Evolutionary conservation across 1,140 invertebrate genomes (phyloP).

Genomic region (Drosophila lacertosa): DNA sequence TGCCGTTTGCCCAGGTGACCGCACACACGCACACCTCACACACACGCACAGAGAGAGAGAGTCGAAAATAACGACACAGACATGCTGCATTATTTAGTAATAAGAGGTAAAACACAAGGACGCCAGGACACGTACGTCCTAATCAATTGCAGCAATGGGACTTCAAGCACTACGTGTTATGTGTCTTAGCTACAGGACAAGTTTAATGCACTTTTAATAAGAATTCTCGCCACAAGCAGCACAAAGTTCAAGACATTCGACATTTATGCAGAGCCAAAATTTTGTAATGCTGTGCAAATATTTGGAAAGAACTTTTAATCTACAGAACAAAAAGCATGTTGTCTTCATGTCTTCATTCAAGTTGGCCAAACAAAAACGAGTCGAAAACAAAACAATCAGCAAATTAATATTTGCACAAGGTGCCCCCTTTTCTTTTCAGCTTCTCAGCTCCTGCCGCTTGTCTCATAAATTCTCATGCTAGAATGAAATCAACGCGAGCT

Average conservation of each 20-base stretch:
- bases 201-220: constrained; percentile 82
- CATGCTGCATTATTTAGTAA: constrained; percentile 71
- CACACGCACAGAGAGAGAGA: neutral
- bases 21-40: constrained; percentile 3
- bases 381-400: constrained; percentile 47
- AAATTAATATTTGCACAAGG: constrained; percentile 75
- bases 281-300: constrained; percentile 48
- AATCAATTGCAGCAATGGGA: constrained; percentile 72
- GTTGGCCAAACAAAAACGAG: constrained; percentile 2
- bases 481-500: constrained; percentile 66
- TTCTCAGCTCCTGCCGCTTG: neutral
- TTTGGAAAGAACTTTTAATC: constrained; percentile 53
- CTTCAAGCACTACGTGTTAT: constrained; percentile 25
- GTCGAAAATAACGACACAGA: constrained; percentile 25
- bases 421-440: too few relatives aligned
- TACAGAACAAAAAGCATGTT: neutral
- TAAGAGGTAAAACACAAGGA: constrained; percentile 44
- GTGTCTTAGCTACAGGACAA: constrained; percentile 25
- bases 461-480: constrained; percentile 70
- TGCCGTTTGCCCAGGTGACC: constrained; percentile 48
- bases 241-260: constrained; percentile 3
- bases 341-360: neutral
- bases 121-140: constrained; percentile 61
- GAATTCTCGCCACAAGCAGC: constrained; percentile 8
- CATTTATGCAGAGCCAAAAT: constrained; percentile 16